phyloP scores from a whole-genome alignment of 1,140 invertebrate genomes.

The Sesamia nonagrioides region DNA sequence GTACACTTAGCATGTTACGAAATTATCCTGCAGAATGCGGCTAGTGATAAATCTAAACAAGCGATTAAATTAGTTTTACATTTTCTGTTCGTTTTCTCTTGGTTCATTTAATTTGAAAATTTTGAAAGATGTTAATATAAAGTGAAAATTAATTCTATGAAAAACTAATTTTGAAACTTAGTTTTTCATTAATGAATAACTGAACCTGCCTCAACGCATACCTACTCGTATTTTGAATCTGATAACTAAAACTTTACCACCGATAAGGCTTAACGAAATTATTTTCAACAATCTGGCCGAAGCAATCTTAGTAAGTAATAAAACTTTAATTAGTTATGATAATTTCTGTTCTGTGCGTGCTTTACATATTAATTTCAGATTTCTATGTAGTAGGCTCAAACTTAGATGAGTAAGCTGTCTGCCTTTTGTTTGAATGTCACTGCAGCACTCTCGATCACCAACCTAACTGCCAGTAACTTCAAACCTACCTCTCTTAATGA shows the following conservation, averaged over 20 bases:
- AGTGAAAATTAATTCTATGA: too few relatives aligned
- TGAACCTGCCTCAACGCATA: background rate
- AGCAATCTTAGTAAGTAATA: conserved; percentile 21
- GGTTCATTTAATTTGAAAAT: too few relatives aligned
- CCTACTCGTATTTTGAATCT: background rate
- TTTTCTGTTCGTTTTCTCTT: too few relatives aligned
- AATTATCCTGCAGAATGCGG: too few relatives aligned
- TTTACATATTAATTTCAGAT: conserved; percentile 28
- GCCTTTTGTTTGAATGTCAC: background rate
- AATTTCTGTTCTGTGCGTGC: conserved; percentile 35
- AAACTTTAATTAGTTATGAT: conserved; percentile 42
- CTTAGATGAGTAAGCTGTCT: background rate
- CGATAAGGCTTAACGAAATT: background rate
- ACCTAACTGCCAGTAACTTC: background rate
- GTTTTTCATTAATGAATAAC: too few relatives aligned
- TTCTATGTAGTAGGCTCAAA: background rate
- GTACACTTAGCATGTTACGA: too few relatives aligned
- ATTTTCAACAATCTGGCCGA: conserved; percentile 17
- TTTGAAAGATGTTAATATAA: too few relatives aligned
- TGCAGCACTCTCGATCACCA: background rate
- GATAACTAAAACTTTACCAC: conserved; percentile 4
- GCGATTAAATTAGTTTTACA: too few relatives aligned
- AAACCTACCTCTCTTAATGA: too few relatives aligned
- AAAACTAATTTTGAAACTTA: too few relatives aligned
- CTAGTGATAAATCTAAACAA: too few relatives aligned